Percentiles rank a stretch among this genome's conserved stretches.
Evolutionary conservation across 2,888 invertebrate genomes (phyloP).

Genomic region (Meghimatium bilineatum): DNA sequence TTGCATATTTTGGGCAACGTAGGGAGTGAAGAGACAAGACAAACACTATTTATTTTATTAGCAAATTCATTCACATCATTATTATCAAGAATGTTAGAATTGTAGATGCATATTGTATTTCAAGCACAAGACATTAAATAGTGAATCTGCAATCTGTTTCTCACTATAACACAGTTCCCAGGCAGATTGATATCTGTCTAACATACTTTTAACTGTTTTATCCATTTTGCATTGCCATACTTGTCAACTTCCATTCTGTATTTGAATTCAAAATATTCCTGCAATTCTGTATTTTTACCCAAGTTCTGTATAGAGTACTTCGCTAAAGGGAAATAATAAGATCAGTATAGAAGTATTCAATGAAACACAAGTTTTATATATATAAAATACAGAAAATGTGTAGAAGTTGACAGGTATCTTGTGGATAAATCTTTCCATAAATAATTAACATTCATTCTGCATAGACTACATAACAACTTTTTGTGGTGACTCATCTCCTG

Average conservation of each 20-base stretch:
- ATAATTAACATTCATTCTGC: slow-evolving; percentile 9
- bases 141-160: not conserved
- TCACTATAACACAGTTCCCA: not conserved
- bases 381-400: no score
- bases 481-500: not conserved
- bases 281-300: no score
- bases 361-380: no score
- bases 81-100: not conserved
- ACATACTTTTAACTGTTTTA: not conserved
- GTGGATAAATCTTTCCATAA: not conserved
- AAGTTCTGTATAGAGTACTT: no score
- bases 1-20: not conserved
- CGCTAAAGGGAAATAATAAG: no score
- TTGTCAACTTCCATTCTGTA: no score
- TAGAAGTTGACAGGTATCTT: no score
- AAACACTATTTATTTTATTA: not conserved
- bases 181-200: not conserved
- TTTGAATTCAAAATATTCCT: no score
- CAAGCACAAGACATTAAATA: not conserved
- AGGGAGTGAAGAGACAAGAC: not conserved
- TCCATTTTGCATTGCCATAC: not conserved
- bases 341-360: no score
- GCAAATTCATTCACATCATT: not conserved
- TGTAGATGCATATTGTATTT: no score
- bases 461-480: not conserved